Percentiles rank a stretch among this genome's conserved stretches.
Evolutionary conservation across 1,140 invertebrate genomes (phyloP).

Genomic region (Trissolcus basalis): DNA sequence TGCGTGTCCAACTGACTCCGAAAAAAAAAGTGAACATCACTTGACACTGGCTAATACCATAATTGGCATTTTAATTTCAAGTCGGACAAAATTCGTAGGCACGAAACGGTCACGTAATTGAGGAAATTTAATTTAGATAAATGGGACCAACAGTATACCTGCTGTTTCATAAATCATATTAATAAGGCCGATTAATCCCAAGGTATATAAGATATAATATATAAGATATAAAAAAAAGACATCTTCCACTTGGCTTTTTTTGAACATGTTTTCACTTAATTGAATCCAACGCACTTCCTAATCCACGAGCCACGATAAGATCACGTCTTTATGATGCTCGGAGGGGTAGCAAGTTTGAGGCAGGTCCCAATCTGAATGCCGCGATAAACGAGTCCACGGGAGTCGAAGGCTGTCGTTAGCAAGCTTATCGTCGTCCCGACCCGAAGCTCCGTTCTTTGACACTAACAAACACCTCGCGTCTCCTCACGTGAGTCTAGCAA

Average conservation of each 20-base stretch:
- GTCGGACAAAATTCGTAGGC: background rate
- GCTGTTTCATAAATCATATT: too few relatives aligned
- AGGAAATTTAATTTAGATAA: conserved; percentile 9
- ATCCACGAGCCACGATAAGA: too few relatives aligned
- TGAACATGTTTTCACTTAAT: too few relatives aligned
- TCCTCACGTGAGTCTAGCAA: conserved; percentile 52
- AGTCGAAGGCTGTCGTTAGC: conserved; percentile 46
- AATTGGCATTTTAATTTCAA: conserved; percentile 66
- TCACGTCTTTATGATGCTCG: conserved; percentile 35
- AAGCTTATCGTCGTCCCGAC: conserved; percentile 41
- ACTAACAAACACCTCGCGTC: conserved; percentile 59
- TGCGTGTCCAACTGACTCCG: conserved; percentile 67
- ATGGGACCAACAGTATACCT: too few relatives aligned
- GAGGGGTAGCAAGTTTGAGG: conserved; percentile 31
- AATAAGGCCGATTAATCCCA: too few relatives aligned
- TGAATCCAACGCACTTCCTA: too few relatives aligned
- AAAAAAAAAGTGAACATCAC: conserved; percentile 46
- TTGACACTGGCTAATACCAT: conserved; percentile 63
- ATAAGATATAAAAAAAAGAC: too few relatives aligned
- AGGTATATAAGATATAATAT: too few relatives aligned
- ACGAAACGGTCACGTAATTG: too few relatives aligned
- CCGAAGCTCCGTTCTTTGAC: conserved; percentile 45
- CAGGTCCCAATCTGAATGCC: conserved; percentile 47
- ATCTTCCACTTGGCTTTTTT: too few relatives aligned
- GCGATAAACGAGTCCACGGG: conserved; percentile 43